Percentiles rank a stretch among this genome's conserved stretches.
Conservation (phyloP, 2,797 vertebrate species). For the Siniperca obscura region DNA sequence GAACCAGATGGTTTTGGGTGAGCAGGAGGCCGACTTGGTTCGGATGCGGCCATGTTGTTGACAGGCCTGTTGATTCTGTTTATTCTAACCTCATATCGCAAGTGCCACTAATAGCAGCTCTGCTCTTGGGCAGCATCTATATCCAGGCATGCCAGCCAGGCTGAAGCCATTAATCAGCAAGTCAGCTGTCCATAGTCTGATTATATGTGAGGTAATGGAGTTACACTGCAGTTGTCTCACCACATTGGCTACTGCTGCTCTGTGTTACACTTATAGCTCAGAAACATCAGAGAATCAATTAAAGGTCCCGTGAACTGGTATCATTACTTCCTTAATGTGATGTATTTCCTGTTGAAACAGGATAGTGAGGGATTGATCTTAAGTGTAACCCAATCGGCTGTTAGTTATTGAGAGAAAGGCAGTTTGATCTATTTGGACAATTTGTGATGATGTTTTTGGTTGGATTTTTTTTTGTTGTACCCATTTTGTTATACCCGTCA, state of each 20-base stretch:
- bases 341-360: not conserved
- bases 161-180: slow-evolving; percentile 76
- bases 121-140: slow-evolving; percentile 68
- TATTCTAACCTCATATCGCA: slow-evolving; percentile 75
- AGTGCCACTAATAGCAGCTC: slow-evolving; percentile 79
- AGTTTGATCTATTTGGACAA: not conserved
- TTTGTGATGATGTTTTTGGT: not conserved
- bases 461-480: not conserved
- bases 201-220: slow-evolving; percentile 80
- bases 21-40: slow-evolving; percentile 55
- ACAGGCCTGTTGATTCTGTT: slow-evolving; percentile 82
- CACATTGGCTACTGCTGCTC: slow-evolving; percentile 52
- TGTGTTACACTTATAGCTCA: slow-evolving; percentile 52
- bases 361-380: not conserved
- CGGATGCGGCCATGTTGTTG: slow-evolving; percentile 76
- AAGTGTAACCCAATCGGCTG: not conserved
- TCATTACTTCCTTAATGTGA: slow-evolving; percentile 36
- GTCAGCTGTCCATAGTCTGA: slow-evolving; percentile 74
- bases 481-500: not conserved
- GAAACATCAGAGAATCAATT: slow-evolving; percentile 32
- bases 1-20: slow-evolving; percentile 49
- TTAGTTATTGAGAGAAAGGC: not conserved
- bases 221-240: slow-evolving; percentile 63
- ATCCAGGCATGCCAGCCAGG: slow-evolving; percentile 69
- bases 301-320: slow-evolving; percentile 15